These are phyloP conservation scores for Polypedilum vanderplanki DNA, from an alignment of 1,140 invertebrate genomes.

Conservation along the genomic window DNA sequence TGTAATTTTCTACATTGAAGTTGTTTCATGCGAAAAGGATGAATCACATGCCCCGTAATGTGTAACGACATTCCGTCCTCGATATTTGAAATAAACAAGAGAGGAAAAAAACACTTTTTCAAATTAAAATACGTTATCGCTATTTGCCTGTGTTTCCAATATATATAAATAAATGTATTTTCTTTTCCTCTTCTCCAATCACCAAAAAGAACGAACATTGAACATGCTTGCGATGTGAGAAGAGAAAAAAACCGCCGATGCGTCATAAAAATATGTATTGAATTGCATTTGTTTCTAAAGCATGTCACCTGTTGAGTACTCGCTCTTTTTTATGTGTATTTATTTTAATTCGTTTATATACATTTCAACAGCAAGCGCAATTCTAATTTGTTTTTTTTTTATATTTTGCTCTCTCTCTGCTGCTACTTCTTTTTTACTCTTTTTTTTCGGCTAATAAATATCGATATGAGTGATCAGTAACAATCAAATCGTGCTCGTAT, in stretches of 20 bases:
- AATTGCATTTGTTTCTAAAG: slow-evolving; percentile 13
- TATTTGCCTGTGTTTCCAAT: background rate
- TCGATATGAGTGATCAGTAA: slow-evolving; percentile 23
- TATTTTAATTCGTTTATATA: background rate
- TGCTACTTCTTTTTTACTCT: background rate
- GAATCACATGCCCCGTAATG: no score
- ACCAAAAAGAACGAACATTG: background rate
- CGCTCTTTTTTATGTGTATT: background rate
- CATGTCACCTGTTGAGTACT: slow-evolving; percentile 11
- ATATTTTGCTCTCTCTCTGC: background rate
- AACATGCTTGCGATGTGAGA: slow-evolving; percentile 11
- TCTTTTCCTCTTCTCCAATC: background rate
- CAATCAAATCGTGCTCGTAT: slow-evolving; percentile 23
- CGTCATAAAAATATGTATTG: slow-evolving; percentile 6
- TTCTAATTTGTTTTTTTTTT: background rate
- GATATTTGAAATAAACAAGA: background rate
- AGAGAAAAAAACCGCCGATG: background rate
- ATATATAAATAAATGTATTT: background rate
- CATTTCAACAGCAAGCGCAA: background rate
- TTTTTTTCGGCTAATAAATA: slow-evolving; percentile 16
- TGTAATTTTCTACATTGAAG: no score
- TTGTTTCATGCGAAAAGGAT: no score
- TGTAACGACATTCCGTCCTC: background rate
- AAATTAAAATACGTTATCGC: slow-evolving; percentile 19
- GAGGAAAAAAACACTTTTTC: background rate